Evolutionary conservation across 2,797 vertebrate genomes (phyloP), one percentile per base, ranked within the genome.

Genomic region (Micropoecilia bifurca): DNA sequence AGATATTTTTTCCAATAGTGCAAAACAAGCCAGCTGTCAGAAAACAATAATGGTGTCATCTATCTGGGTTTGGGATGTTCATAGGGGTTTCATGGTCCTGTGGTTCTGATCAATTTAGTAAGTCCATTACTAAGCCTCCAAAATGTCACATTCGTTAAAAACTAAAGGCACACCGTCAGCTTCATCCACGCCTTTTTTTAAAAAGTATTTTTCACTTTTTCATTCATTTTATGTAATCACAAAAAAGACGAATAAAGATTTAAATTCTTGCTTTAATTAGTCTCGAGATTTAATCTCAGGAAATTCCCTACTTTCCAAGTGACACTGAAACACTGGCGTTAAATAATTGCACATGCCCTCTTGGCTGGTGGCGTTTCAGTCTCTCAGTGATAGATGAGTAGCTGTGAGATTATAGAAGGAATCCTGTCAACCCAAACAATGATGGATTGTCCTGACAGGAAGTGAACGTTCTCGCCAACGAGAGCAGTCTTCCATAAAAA

Each of bases 391-490:
- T 91, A 83, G 89, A 94, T 91, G 90, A 91, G 80, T 75, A 53
- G 80, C 83, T 80, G 80, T 47, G 78, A 76, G 81, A 91, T 85
- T 88, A 90, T 89, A 88, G 87, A 88, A 47, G 83, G 81, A 85
- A 43, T 2, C 76, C 82, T 90, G 88, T 90, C 86, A 85, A 55
- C 76, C 81, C 85, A 88, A 88, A 87, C 88, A 75, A 76, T 92
- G 92, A 93, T 92, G 79, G 85, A 92, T 92, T 78, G 73, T 88
- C 86, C 81, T 89, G 90, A 93, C 87, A 85, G 83, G 86, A 89
- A 90, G 84, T 80, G 86, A 81, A 84, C 88, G 57, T 81, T 89
- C 76, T 75, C 74, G 69, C 83, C 77, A 73, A 50, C 80, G 46
- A 39, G 48, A 72, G 77, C 77, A 39, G 20, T 89, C 86, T 77